A percentile compares a stretch with the other conserved stretches of the same genome.
Conservation (phyloP, 2,113 vertebrate genomes). For the Phalacrocorax carbo region DNA sequence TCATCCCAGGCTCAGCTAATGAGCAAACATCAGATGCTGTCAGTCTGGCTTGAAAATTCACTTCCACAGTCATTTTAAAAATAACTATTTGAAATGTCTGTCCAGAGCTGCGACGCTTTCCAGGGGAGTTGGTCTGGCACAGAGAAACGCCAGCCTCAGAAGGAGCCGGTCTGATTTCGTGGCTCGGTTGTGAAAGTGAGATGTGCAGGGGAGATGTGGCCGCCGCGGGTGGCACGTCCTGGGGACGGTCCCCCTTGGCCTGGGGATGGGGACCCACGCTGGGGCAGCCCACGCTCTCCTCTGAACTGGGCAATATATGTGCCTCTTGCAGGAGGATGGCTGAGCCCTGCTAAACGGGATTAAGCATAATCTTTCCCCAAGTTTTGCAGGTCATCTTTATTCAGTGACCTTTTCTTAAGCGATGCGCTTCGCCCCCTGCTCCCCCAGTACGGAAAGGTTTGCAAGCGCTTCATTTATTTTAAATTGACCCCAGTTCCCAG, state of each 20-base stretch:
- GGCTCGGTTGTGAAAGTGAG: neutral
- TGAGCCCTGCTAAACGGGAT: neutral
- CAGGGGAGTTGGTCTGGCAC: accelerated
- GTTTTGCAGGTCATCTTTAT: neutral
- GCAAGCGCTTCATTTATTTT: neutral
- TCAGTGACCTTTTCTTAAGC: neutral
- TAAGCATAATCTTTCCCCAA: neutral
- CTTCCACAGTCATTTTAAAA: neutral
- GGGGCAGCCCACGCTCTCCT: neutral
- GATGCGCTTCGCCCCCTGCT: accelerated
- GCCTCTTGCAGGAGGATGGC: neutral
- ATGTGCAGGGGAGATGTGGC: neutral
- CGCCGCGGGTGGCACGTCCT: neutral
- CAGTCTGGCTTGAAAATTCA: neutral
- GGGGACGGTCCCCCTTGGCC: accelerated
- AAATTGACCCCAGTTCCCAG: neutral
- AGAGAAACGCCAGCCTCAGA: neutral
- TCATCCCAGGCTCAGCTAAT: slow-evolving; percentile 35
- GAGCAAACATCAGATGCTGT: slow-evolving; percentile 1
- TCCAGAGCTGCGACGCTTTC: neutral
- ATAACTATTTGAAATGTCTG: neutral
- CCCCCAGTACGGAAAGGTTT: neutral
- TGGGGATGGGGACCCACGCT: neutral
- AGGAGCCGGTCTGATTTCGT: neutral
- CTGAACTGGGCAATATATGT: neutral